Evolutionary conservation across 1,140 invertebrate genomes (phyloP).

Genomic region (Physella acuta): DNA sequence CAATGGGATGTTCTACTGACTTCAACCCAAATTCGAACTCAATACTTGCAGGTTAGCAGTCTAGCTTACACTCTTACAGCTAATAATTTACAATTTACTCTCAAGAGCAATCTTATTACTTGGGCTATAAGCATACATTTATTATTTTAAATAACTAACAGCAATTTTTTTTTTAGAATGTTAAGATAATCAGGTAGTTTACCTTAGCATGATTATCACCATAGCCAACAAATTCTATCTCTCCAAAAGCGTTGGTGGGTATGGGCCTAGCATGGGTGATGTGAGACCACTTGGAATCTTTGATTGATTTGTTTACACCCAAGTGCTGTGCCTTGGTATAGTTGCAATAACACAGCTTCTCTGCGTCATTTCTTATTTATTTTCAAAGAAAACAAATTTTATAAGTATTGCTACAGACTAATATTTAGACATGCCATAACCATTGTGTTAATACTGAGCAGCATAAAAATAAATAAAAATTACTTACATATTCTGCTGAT

Average conservation of each 20-base stretch:
- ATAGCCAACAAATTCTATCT: conserved; percentile 51
- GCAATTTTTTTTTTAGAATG: no score
- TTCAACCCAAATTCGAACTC: no score
- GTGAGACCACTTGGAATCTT: not conserved
- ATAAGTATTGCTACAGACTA: not conserved
- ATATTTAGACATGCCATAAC: not conserved
- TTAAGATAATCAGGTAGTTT: no score
- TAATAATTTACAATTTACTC: no score
- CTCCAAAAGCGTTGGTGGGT: conserved; percentile 50
- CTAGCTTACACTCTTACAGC: no score
- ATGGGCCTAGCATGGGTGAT: conserved; percentile 25
- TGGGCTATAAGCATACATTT: no score
- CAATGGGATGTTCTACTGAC: no score
- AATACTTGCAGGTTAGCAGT: no score
- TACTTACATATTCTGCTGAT: conserved; percentile 12
- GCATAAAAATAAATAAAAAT: not conserved
- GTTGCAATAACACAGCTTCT: conserved; percentile 34
- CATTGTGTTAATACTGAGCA: not conserved
- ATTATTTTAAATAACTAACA: no score
- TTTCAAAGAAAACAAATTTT: not conserved
- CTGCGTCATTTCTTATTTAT: conserved; percentile 11
- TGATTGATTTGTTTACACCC: conserved; percentile 22
- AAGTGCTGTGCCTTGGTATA: no score
- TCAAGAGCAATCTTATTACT: no score
- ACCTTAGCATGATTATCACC: conserved; percentile 44